These are phyloP conservation scores for Mythimna impura DNA, from an alignment of 2,888 invertebrate species.

Conservation along the genomic window DNA sequence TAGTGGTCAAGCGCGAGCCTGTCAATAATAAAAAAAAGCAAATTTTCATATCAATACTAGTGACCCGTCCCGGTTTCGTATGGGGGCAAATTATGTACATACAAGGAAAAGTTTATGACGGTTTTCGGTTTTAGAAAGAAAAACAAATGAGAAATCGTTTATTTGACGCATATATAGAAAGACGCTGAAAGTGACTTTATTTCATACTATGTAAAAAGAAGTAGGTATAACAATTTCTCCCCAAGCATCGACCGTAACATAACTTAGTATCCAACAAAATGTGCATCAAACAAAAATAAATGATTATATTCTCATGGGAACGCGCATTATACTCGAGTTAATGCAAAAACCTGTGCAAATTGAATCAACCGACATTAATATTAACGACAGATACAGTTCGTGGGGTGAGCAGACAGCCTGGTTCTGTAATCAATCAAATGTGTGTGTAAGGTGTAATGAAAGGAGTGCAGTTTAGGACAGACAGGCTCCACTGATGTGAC, in stretches of 20 bases:
- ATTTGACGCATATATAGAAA: no score
- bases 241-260: slow-evolving; percentile 21
- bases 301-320: slow-evolving; percentile 57
- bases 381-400: slow-evolving; percentile 56
- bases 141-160: no score
- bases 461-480: not conserved
- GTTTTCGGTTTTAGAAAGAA: no score
- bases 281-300: slow-evolving; percentile 50
- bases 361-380: slow-evolving; percentile 60
- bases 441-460: not conserved
- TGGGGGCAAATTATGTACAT: no score
- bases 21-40: no score
- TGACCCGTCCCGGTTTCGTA: no score
- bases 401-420: slow-evolving; percentile 20
- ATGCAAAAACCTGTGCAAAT: slow-evolving; percentile 63
- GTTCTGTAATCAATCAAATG: slow-evolving; percentile 46
- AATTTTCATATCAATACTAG: no score
- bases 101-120: no score
- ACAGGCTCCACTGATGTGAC: no score
- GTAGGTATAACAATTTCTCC: not conserved
- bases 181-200: not conserved
- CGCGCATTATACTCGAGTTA: slow-evolving; percentile 50
- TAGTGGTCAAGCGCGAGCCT: no score
- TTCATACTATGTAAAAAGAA: no score
- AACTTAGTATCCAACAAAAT: slow-evolving; percentile 32